Base-by-base conservation (phyloP, 2,113 vertebrate genomes). In the Notothenia coriiceps region DNA sequence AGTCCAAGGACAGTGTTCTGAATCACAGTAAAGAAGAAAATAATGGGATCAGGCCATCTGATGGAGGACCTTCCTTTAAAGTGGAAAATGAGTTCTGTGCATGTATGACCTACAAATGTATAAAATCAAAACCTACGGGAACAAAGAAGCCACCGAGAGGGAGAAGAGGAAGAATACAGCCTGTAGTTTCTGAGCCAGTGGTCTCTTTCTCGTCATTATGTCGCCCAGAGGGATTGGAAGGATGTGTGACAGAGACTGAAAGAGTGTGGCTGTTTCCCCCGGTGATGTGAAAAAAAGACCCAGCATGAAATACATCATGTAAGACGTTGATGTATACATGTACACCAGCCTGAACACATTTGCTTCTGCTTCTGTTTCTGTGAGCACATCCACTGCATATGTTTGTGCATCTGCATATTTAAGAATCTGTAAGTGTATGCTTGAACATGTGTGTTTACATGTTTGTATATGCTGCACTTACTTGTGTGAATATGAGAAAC, bases 231-330 rank as follows among this genome's bases (percentile, higher is more conserved):
- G 80, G 86, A 72, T 46, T 50, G 40, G 17, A 73, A 50, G 55
- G 83, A 82, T 2, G 59, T 55, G 67, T 85, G 84, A 80, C 74
- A 61, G 55, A 77, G 78, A 78, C 65, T 51, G 49, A 71, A 71
- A 51, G 74, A 86, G 57, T 44, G 22, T 50, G 61, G 63, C 56
- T n/a, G 62, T 64, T 61, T 77, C 70, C 85, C 79, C 25, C 11
- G 49, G 83, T 90, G 86, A 85, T 59, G 70, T 74, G 73, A 86
- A 57, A 78, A 75, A 84, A 69, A 71, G 44, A 79, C 56, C 59
- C 64, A 29, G 67, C 72, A 81, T 72, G 54, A 76, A 88, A 83
- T 79, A 77, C 55, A 79, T 79, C 66, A 71, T 71, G 79, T 77
- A 69, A 64, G 72, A 80, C 68, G 72, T 78, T 50, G 59, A 70